Evolutionary conservation across 2,113 vertebrate genomes (phyloP).

Genomic region (Tricholaema leucomelas): DNA sequence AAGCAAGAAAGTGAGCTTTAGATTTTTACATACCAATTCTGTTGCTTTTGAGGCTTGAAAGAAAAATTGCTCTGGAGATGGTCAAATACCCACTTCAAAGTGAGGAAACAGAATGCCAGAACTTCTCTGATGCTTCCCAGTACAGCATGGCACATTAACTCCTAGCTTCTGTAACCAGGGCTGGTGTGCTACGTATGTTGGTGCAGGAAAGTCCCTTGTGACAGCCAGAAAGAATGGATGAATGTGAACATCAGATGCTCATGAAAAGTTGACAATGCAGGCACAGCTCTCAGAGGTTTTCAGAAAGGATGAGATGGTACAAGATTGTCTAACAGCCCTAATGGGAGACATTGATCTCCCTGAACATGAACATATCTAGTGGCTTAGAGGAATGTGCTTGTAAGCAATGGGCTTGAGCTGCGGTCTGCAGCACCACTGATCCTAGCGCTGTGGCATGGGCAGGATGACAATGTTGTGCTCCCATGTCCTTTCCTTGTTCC

Average conservation of each 20-base stretch:
- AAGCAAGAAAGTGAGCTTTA: not conserved
- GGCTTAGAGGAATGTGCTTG: not conserved
- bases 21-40: not conserved
- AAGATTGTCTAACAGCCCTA: not conserved
- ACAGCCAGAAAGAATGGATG: not conserved
- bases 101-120: not conserved
- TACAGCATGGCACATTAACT: not conserved
- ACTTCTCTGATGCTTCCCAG: not conserved
- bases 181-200: not conserved
- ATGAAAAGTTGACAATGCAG: not conserved
- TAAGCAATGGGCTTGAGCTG: not conserved
- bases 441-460: fast-evolving
- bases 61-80: not conserved
- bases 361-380: not conserved
- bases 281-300: not conserved
- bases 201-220: not conserved
- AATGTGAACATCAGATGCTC: not conserved
- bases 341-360: not conserved
- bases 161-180: not conserved
- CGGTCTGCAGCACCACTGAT: not conserved
- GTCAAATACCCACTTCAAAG: not conserved
- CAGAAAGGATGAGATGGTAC: not conserved
- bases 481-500: not conserved
- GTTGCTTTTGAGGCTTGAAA: not conserved
- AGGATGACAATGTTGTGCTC: not conserved